A percentile compares a stretch with the other conserved stretches of the same genome.
Conservation (phyloP, 2,797 vertebrate species). For the Myiotriccus ornatus region DNA sequence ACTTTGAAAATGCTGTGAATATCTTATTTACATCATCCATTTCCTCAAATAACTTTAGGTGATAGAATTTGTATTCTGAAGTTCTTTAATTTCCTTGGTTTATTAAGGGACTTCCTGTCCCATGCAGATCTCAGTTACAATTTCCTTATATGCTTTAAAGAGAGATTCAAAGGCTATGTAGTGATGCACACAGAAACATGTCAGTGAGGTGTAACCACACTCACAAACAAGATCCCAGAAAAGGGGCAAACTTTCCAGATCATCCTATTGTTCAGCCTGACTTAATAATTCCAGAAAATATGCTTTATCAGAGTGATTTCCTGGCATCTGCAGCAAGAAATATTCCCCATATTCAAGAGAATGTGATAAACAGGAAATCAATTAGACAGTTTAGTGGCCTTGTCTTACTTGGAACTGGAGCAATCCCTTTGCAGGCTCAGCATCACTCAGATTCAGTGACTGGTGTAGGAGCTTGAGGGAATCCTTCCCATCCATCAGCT, state of each 20-base stretch:
- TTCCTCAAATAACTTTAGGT: not conserved
- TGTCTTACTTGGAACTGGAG: not conserved
- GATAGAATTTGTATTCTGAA: not conserved
- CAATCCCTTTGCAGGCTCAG: not conserved
- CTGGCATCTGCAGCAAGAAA: not conserved
- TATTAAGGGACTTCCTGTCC: not conserved
- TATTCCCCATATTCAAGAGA: not conserved
- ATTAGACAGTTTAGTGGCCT: accelerated
- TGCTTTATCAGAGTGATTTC: not conserved
- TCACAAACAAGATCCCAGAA: not conserved
- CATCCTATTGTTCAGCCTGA: not conserved
- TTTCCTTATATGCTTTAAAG: not conserved
- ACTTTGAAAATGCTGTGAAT: not conserved
- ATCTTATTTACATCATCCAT: not conserved
- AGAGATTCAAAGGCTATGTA: not conserved
- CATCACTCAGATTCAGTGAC: not conserved
- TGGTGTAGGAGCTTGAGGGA: not conserved
- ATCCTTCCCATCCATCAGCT: not conserved
- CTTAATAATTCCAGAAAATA: not conserved
- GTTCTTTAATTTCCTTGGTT: not conserved
- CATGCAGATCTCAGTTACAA: not conserved
- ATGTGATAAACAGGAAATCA: not conserved
- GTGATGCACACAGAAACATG: not conserved
- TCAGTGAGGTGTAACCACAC: not conserved
- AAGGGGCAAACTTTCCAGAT: not conserved